Base-by-base conservation (phyloP, 2,888 invertebrate species). In the Taenaris catops region DNA sequence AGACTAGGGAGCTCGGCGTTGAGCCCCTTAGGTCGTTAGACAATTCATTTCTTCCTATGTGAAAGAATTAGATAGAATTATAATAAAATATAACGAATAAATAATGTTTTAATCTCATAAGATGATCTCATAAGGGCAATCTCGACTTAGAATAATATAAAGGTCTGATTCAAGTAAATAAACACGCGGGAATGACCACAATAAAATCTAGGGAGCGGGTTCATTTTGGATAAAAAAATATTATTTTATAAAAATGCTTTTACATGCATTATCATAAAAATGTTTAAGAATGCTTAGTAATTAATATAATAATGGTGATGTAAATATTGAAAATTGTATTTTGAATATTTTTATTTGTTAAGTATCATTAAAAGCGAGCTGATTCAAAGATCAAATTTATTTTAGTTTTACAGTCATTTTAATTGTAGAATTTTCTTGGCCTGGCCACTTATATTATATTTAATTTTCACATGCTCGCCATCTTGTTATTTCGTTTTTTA, bases 401-500 rank as follows among this genome's bases (percentile, higher is more conserved):
- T 23, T 31, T 9, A 10, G 16, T 25, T 25, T 10, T 9, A n/a
- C 17, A 4, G 6, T 11, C 10, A 9, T 46, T 42, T 51, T 48
- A 33, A 38, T 49, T 46, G 44, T 25, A 41, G 43, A 38, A 48
- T 41, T 40, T 32, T 44, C 51, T 51, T 57, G 67, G 66, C 67
- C 44, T 55, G 58, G 63, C 66, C 63, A 46, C 34, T 27, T 38
- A 27, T n/a, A n/a, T 24, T 39, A 39, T 47, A 46, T 14, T 31
- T 46, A 40, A 41, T 49, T 45, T 48, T 33, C 18, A 31, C 11
- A n/a, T n/a, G 32, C 35, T 45, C 40, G 55, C 49, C 51, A 53
- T 46, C 66, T 67, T 69, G 78, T 83, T 81, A 65, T 73, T 78
- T 76, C 55, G 66, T 74, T 81, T 76, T 70, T 58, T 75, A 74